Conservation (phyloP, 2,113 vertebrate species). For the Vidua chalybeata region DNA sequence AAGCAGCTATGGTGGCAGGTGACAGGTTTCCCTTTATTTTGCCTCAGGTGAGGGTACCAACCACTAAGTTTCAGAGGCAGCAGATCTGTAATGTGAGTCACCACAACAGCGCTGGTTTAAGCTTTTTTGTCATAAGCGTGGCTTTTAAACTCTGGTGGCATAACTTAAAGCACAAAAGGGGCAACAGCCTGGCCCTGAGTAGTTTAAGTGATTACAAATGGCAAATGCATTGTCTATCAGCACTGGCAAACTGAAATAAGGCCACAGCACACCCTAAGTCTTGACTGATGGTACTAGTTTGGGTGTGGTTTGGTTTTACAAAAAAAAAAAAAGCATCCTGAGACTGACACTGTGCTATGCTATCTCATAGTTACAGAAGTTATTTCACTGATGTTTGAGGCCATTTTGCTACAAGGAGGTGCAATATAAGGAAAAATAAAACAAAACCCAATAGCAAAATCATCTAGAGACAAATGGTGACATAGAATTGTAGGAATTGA, state of each 20-base stretch:
- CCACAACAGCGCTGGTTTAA: neutral
- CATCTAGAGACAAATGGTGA: neutral
- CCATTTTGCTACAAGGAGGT: neutral
- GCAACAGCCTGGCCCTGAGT: neutral
- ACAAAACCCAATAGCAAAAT: neutral
- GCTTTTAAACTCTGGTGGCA: neutral
- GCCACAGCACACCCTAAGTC: neutral
- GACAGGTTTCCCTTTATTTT: neutral
- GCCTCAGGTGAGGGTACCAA: neutral
- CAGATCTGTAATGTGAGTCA: neutral
- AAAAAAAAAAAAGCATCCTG: neutral
- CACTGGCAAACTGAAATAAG: neutral
- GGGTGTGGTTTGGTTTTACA: neutral
- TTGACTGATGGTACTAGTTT: neutral
- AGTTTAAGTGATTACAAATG: neutral
- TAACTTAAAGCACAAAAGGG: neutral
- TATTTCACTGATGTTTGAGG: neutral
- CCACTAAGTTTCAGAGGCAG: neutral
- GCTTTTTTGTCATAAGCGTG: neutral
- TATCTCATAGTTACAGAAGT: neutral
- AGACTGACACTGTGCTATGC: neutral
- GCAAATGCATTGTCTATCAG: neutral
- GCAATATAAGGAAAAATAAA: neutral
- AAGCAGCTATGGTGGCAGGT: neutral
- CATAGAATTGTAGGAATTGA: rapidly evolving